phyloP scores from a whole-genome alignment of 1,140 invertebrate genomes.

The Leptinotarsa undecemlineata region DNA sequence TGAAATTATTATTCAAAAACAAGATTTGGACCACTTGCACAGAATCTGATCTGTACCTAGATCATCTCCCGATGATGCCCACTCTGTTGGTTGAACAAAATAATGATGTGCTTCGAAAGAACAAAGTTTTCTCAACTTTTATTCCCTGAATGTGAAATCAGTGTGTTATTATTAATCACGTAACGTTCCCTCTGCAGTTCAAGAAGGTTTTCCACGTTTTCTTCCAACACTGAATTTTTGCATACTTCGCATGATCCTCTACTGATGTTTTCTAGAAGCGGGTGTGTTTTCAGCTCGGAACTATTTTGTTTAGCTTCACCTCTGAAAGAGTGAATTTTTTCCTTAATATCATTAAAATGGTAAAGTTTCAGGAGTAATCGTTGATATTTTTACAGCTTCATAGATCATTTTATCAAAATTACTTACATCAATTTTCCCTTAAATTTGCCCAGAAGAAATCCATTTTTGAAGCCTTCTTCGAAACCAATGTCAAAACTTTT shows the following conservation, averaged over 20 bases:
- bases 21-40: too few species aligned
- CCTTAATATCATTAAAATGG: not conserved
- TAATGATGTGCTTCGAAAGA: too few species aligned
- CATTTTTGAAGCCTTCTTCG: conserved; percentile 32
- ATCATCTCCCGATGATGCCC: too few species aligned
- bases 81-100: too few species aligned
- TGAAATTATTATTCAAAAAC: too few species aligned
- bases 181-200: conserved; percentile 12
- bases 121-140: too few species aligned
- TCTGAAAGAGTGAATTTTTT: conserved; percentile 21
- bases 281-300: conserved; percentile 1
- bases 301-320: not conserved
- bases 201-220: not conserved
- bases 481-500: conserved; percentile 63
- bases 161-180: not conserved
- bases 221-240: conserved; percentile 25
- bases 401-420: not conserved
- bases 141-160: not conserved
- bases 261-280: conserved; percentile 28
- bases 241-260: conserved; percentile 36
- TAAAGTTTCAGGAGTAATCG: too few species aligned
- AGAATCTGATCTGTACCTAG: too few species aligned
- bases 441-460: conserved; percentile 50
- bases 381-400: not conserved
- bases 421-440: conserved; percentile 51